Evolutionary conservation across 1,140 invertebrate species (phyloP), one percentile per base, ranked within the genome.

Genomic region (Campoletis sonorensis): DNA sequence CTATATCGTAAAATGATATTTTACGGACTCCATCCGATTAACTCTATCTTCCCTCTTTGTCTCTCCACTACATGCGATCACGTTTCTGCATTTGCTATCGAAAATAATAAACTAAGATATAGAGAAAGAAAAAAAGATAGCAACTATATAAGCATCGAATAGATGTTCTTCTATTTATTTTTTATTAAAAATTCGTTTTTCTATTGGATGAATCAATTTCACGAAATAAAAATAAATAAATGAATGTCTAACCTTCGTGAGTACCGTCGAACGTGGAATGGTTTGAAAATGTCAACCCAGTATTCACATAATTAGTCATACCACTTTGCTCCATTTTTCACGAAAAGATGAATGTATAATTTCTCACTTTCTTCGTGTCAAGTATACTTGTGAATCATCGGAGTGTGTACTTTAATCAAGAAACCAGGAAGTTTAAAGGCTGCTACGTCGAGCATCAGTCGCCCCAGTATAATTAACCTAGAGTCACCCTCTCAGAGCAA

Each of bases 1-100:
- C 68, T 70, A 79, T 79, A 23, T 37, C 37, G 78, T 70, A 79
- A 70, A 79, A 70, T 23, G 40, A 79, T 70, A 79, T 71, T 68
- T 79, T 70, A 79, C 27, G 49, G 23, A 37, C 23, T 70, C 8
- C 15, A 79, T 79, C 78, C 78, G 61, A 26, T 79, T 79, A 68
- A 68, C 40, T 79, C 45, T 0, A 79, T 33, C 40, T 73, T 40
- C 71, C 71, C 40, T 45, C 13, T 45, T 45, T 45, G 40, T 45
- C 13, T 45, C 40, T 45, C 54, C 21, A 23, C 72, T 7, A 21
- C 16, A 11, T 77, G 0, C 8, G 18, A 54, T 54, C 23, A 18
- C 45, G n/a, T 54, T 61, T 15, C 30, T 33, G 26, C 30, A 10
- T 61, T 61, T 8, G 51, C 54, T 2, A 76, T 37, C 5, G 15